phyloP scores from a whole-genome alignment of 2,797 vertebrate species.

The Mormyrops attenuatus region DNA sequence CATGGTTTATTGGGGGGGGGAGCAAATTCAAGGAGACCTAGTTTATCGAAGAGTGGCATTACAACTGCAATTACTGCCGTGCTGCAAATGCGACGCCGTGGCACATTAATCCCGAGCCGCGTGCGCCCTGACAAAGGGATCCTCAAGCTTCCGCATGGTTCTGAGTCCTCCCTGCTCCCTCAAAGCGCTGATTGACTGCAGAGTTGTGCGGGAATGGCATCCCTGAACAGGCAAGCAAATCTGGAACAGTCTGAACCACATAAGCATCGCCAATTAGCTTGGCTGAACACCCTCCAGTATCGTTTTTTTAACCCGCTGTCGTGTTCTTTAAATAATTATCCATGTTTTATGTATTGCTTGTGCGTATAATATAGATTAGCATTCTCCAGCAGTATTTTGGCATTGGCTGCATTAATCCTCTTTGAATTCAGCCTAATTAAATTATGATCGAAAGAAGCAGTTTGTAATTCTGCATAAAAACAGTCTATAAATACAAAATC shows the following conservation, averaged over 20 bases:
- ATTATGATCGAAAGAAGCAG: background rate
- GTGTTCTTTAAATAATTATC: background rate
- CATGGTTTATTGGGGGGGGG: background rate
- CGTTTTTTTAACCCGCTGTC: background rate
- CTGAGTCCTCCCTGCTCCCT: background rate
- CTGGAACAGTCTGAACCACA: background rate
- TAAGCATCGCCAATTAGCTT: background rate
- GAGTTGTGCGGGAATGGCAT: background rate
- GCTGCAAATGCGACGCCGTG: background rate
- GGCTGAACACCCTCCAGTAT: background rate
- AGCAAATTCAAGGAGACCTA: background rate
- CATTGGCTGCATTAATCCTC: background rate
- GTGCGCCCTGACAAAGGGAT: background rate
- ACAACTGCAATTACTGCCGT: background rate
- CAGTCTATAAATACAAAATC: conserved; percentile 8
- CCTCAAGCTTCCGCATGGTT: background rate
- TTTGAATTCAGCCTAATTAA: conserved; percentile 6
- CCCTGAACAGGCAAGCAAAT: background rate
- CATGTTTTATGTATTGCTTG: background rate
- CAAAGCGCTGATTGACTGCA: background rate
- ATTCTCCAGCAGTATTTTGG: background rate
- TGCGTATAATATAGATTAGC: background rate
- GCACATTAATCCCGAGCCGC: background rate
- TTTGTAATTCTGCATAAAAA: background rate
- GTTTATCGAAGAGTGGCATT: background rate